Conservation (phyloP, 2,888 invertebrate species). For the Caenorhabditis macrosperma region DNA sequence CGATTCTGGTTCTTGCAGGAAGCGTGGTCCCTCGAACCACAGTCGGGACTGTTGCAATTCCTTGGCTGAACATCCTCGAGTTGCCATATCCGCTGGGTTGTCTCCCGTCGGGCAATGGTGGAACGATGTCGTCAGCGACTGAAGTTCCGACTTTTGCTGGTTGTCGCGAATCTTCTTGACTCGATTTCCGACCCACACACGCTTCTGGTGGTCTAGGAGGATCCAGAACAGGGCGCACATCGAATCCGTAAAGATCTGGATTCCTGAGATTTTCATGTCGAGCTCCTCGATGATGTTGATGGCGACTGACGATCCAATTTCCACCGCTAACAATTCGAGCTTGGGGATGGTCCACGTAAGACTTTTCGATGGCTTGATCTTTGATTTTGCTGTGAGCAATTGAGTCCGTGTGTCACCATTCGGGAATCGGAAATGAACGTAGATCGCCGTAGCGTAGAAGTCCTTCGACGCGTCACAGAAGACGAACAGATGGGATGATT, state of each 20-base stretch:
- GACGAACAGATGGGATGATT: no score
- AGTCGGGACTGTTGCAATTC: neutral
- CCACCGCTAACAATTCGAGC: constrained; percentile 2
- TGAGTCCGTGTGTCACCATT: neutral
- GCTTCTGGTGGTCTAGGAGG: neutral
- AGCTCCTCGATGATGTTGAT: neutral
- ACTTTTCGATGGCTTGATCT: neutral
- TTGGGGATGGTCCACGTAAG: constrained; percentile 9
- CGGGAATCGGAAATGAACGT: no score
- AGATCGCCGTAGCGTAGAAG: no score
- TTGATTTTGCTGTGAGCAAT: neutral
- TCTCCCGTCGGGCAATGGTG: constrained; percentile 12
- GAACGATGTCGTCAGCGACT: neutral
- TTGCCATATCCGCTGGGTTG: constrained; percentile 76
- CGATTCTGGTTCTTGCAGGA: neutral
- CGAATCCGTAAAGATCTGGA: constrained; percentile 1
- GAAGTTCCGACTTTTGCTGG: neutral
- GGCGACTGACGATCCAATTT: neutral
- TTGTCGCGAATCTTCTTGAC: neutral
- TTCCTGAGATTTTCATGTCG: neutral
- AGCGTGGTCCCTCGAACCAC: neutral
- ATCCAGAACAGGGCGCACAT: neutral
- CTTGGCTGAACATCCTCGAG: neutral
- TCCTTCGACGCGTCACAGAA: no score
- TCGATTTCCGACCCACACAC: neutral